Conservation (phyloP, 2,113 vertebrate genomes). For the Heterochromis multidens region DNA sequence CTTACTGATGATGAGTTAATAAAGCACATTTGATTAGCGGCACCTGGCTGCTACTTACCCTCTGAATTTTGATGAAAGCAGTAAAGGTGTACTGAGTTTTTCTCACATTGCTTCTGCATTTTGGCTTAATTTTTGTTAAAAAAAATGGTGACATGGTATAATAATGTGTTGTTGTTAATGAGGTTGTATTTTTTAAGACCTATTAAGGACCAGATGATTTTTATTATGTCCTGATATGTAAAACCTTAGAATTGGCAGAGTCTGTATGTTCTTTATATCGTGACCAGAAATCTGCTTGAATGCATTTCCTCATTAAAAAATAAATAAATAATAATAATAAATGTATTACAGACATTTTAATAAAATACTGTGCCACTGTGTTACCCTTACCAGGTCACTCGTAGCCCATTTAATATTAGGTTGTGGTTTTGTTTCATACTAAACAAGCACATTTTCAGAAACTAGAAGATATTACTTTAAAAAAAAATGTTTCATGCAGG, state of each 20-base stretch:
- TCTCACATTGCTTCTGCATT: background rate
- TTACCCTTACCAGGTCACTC: background rate
- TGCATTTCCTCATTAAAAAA: background rate
- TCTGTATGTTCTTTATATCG: too few relatives aligned
- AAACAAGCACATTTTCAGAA: background rate
- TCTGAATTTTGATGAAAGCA: background rate
- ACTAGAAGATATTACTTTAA: background rate
- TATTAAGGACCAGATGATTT: background rate
- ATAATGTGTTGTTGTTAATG: background rate
- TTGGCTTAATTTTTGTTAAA: background rate
- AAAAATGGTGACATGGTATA: background rate
- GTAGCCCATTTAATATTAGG: background rate
- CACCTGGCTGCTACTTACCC: background rate
- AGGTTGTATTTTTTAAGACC: background rate
- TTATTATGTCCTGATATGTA: background rate
- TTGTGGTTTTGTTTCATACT: background rate
- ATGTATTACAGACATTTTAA: background rate
- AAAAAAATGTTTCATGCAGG: background rate
- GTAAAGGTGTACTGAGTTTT: background rate
- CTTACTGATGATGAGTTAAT: background rate
- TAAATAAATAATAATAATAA: background rate
- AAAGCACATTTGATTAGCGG: background rate
- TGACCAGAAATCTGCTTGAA: background rate
- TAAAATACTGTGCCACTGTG: background rate
- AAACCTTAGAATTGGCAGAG: background rate